Evolutionary conservation across 2,888 invertebrate species (phyloP).

Genomic region (Paralinhomoeus sp.): DNA sequence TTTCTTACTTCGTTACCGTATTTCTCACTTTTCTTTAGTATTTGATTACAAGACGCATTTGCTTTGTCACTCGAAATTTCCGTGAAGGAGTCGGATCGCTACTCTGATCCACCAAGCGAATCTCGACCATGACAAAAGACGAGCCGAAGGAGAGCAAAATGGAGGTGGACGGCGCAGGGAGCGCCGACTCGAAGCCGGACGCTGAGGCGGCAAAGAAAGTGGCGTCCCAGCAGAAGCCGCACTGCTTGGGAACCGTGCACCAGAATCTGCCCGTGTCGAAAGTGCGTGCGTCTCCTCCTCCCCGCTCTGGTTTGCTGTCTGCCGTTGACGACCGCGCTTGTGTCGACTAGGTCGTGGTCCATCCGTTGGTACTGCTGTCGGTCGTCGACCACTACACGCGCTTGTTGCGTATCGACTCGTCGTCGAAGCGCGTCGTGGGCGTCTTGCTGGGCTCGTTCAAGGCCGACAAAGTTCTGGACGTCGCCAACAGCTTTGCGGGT

Average conservation of each 20-base stretch:
- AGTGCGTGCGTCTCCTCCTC: slow-evolving; percentile 7
- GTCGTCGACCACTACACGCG: slow-evolving; percentile 99
- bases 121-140: no score
- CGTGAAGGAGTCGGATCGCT: no score
- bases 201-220: slow-evolving; percentile 1
- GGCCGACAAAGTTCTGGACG: slow-evolving; percentile 70
- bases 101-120: no score
- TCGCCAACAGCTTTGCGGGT: slow-evolving; percentile 99
- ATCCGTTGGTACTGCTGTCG: slow-evolving; percentile 84
- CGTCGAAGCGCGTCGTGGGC: slow-evolving; percentile 90
- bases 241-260: slow-evolving; percentile 14
- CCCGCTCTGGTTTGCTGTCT: no score
- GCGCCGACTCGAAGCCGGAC: slow-evolving; percentile 6
- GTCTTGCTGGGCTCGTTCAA: slow-evolving; percentile 85
- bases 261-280: slow-evolving; percentile 19
- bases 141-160: neutral
- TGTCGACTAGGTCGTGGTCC: slow-evolving; percentile 75
- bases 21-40: no score
- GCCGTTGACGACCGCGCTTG: no score
- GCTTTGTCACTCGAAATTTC: no score
- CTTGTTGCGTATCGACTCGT: slow-evolving; percentile 84
- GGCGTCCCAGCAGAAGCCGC: neutral
- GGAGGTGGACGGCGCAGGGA: slow-evolving; percentile 6
- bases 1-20: no score
- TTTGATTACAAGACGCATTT: no score